Percentiles rank a stretch among this genome's conserved stretches.
Evolutionary conservation across 2,888 invertebrate genomes (phyloP).

Genomic region (Dinocampus coccinellae): DNA sequence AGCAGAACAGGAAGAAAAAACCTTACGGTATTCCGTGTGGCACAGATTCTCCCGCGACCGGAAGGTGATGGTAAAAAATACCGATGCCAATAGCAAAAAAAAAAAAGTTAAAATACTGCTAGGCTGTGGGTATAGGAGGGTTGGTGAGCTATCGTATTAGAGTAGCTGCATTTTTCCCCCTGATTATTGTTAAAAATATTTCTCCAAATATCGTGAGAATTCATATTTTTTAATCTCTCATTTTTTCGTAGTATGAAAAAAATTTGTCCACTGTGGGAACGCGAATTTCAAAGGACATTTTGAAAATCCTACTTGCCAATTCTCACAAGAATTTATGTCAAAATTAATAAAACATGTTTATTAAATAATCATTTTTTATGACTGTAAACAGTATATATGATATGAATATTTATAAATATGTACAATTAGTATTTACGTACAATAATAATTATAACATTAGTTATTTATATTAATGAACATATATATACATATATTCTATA

Average conservation of each 20-base stretch:
- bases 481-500: too few species aligned
- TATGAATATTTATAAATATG: too few species aligned
- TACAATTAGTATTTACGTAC: too few species aligned
- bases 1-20: slow-evolving; percentile 39
- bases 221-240: slow-evolving; percentile 42
- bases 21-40: slow-evolving; percentile 67
- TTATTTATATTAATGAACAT: too few species aligned
- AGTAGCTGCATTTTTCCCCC: slow-evolving; percentile 33
- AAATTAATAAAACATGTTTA: too few species aligned
- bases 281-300: neutral
- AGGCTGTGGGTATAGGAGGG: slow-evolving; percentile 50
- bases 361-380: neutral
- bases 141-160: slow-evolving; percentile 21
- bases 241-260: slow-evolving; percentile 27
- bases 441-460: too few species aligned
- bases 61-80: slow-evolving; percentile 52
- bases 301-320: neutral
- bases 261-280: slow-evolving; percentile 34
- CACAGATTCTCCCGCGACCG: slow-evolving; percentile 62
- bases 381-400: neutral
- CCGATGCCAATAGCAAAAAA: slow-evolving; percentile 37
- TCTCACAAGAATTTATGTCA: too few species aligned
- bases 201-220: slow-evolving; percentile 53
- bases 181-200: slow-evolving; percentile 41
- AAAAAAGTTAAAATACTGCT: slow-evolving; percentile 63